A percentile compares a stretch with the other conserved stretches of the same genome.
These are phyloP conservation scores for Pseudorasbora parva DNA, from an alignment of 2,113 vertebrate species.

Conservation along the genomic window DNA sequence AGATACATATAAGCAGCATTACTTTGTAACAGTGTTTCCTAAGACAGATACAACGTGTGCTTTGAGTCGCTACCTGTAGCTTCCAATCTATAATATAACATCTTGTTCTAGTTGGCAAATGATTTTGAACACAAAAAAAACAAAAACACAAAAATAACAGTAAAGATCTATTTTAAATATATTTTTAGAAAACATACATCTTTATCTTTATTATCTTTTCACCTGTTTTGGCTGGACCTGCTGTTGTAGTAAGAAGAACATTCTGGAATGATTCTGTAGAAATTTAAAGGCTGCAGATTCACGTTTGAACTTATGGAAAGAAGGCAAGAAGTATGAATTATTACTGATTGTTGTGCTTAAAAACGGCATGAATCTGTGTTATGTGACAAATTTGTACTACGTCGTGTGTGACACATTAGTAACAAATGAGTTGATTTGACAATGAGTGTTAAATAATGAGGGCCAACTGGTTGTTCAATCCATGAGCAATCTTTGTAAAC, in stretches of 20 bases:
- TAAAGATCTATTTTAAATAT: constrained; percentile 65
- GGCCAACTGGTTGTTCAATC: too few relatives aligned
- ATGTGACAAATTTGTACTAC: not conserved
- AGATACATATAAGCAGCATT: constrained; percentile 71
- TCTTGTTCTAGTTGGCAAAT: constrained; percentile 71
- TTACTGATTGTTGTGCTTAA: constrained; percentile 10
- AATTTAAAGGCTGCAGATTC: not conserved
- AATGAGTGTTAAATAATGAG: too few relatives aligned
- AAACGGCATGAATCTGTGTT: not conserved
- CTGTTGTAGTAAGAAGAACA: constrained; percentile 58
- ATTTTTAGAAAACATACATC: constrained; percentile 62
- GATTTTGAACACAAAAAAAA: constrained; percentile 61
- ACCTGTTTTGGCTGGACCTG: constrained; percentile 26
- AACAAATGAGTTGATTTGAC: not conserved
- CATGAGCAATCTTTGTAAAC: too few relatives aligned
- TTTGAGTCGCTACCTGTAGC: constrained; percentile 62
- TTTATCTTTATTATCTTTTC: constrained; percentile 41
- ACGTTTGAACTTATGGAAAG: not conserved
- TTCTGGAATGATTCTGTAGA: constrained; percentile 62
- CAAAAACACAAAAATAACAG: constrained; percentile 48
- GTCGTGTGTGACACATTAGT: not conserved
- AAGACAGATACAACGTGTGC: constrained; percentile 66
- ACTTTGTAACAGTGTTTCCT: constrained; percentile 53
- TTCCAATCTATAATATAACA: constrained; percentile 52
- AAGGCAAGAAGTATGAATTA: not conserved